phyloP scores from a whole-genome alignment of 2,113 vertebrate genomes.

The Salvelinus sp. region DNA sequence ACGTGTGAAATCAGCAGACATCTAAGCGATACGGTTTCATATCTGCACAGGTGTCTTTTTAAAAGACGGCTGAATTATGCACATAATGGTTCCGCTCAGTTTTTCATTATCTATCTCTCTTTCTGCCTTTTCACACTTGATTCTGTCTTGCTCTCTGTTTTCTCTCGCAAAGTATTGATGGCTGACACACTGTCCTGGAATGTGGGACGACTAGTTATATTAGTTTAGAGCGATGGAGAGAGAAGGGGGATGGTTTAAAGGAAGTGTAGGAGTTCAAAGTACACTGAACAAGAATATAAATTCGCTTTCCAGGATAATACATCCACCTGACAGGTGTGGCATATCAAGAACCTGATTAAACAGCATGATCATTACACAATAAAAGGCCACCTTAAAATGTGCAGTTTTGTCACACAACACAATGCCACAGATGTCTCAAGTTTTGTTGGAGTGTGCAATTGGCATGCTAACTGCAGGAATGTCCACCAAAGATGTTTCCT shows the following conservation, averaged over 20 bases:
- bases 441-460: too few species aligned
- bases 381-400: too few species aligned
- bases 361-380: too few species aligned
- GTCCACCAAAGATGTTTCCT: too few species aligned
- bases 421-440: too few species aligned
- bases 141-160: slow-evolving; percentile 35
- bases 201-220: slow-evolving; percentile 72
- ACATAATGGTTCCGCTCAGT: slow-evolving; percentile 2
- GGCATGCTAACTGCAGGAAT: too few species aligned
- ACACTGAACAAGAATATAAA: not conserved
- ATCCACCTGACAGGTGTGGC: too few species aligned
- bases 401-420: too few species aligned
- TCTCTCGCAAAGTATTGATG: slow-evolving; percentile 29
- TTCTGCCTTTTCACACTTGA: slow-evolving; percentile 13
- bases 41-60: slow-evolving; percentile 22
- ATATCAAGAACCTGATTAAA: too few species aligned
- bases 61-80: not conserved
- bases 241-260: slow-evolving; percentile 43
- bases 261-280: slow-evolving; percentile 47
- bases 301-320: too few species aligned
- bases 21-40: slow-evolving; percentile 51
- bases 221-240: slow-evolving; percentile 45
- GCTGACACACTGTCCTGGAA: slow-evolving; percentile 62
- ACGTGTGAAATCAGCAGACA: slow-evolving; percentile 56
- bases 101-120: not conserved